These are phyloP conservation scores for Ploceus nigricollis DNA, from an alignment of 2,113 vertebrate species.

Conservation along the genomic window DNA sequence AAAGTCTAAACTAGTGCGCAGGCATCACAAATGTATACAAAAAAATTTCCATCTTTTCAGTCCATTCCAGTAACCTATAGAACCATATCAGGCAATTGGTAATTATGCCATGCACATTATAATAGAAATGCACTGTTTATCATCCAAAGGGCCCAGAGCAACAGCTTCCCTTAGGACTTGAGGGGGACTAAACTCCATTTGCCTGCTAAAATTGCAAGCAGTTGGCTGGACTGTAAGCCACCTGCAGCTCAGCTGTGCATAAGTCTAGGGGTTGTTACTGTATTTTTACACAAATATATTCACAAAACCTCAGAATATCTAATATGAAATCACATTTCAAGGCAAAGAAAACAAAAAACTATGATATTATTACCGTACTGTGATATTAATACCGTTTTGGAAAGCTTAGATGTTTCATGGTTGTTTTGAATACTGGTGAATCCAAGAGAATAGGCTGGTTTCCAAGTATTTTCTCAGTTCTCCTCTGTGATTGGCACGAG, in stretches of 20 bases:
- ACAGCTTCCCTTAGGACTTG: background rate
- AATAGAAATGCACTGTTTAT: background rate
- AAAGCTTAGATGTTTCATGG: background rate
- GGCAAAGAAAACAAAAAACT: background rate
- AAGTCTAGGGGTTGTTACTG: background rate
- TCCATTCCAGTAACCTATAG: background rate
- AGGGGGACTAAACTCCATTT: background rate
- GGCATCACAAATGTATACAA: background rate
- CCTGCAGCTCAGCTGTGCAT: constrained; percentile 22
- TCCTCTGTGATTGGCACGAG: background rate
- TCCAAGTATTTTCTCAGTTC: background rate
- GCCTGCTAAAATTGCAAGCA: background rate
- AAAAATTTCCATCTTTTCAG: background rate
- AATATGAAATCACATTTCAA: background rate
- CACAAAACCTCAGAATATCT: background rate
- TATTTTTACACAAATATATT: background rate
- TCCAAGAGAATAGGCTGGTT: background rate
- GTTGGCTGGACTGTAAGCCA: background rate
- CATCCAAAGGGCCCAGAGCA: background rate
- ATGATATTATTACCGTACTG: background rate
- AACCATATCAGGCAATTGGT: background rate
- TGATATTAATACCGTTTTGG: background rate
- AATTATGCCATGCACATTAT: background rate
- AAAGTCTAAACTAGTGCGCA: background rate
- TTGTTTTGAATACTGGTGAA: background rate